Conservation (phyloP, 2,888 invertebrate species). For the Deilephila porcellus region DNA sequence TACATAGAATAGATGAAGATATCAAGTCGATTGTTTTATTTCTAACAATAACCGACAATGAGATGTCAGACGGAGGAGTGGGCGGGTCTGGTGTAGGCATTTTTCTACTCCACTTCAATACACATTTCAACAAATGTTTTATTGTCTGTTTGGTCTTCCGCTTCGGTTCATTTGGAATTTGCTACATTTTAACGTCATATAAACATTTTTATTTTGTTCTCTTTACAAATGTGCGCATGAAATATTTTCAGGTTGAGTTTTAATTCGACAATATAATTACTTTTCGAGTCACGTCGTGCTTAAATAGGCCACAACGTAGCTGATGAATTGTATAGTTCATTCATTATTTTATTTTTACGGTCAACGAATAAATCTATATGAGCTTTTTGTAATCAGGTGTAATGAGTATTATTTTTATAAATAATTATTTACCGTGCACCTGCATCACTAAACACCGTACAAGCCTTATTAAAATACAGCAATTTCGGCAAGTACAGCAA, state of each 20-base stretch:
- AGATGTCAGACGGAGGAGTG: conserved; percentile 63
- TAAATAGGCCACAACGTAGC: conserved; percentile 33
- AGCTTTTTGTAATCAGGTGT: neutral
- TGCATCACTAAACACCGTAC: too few species aligned
- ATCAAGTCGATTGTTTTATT: conserved; percentile 56
- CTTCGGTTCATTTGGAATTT: conserved; percentile 42
- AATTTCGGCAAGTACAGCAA: neutral
- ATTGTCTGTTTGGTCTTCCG: conserved; percentile 31
- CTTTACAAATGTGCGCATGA: neutral
- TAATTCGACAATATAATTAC: conserved; percentile 12
- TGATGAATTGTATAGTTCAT: conserved; percentile 21
- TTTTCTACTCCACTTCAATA: conserved; percentile 57
- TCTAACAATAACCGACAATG: conserved; percentile 64
- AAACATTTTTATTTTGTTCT: neutral
- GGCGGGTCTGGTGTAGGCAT: conserved; percentile 72
- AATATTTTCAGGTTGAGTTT: conserved; percentile 1
- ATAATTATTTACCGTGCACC: too few species aligned
- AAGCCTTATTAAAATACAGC: neutral
- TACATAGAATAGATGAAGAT: conserved; percentile 20
- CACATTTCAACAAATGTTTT: conserved; percentile 57
- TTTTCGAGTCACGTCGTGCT: conserved; percentile 19
- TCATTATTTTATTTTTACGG: neutral
- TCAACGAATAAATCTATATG: too few species aligned
- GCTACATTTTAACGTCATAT: conserved; percentile 39
- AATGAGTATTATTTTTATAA: neutral